Evolutionary conservation across 2,113 vertebrate species (phyloP).

Genomic region (Cromileptes altivelis): DNA sequence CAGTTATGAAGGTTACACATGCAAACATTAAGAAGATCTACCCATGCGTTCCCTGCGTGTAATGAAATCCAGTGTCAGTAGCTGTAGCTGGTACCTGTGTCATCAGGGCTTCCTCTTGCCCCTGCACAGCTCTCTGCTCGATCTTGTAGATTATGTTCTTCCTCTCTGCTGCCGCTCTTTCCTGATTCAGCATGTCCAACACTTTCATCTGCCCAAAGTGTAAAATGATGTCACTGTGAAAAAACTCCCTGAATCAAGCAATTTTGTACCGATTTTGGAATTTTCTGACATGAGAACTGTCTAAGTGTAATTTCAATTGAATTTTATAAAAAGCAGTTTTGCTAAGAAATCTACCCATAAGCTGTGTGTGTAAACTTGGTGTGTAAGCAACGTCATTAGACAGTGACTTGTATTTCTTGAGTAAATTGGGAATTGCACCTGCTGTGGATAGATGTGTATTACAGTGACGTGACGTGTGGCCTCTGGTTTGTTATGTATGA

Average conservation of each 20-base stretch:
- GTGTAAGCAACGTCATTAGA: too few relatives aligned
- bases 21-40: background rate
- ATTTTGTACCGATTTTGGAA: background rate
- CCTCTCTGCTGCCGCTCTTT: slow-evolving; percentile 87
- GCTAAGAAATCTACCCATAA: background rate
- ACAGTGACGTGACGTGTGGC: too few relatives aligned
- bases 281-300: background rate
- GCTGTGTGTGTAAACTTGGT: too few relatives aligned
- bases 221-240: background rate
- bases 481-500: too few relatives aligned
- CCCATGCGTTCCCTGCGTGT: background rate
- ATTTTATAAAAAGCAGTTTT: background rate
- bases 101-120: slow-evolving; percentile 83
- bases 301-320: background rate
- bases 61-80: background rate
- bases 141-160: slow-evolving; percentile 87
- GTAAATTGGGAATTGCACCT: too few relatives aligned
- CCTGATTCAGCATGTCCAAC: slow-evolving; percentile 88
- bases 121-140: slow-evolving; percentile 83
- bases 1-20: background rate
- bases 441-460: too few relatives aligned
- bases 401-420: too few relatives aligned
- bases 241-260: background rate
- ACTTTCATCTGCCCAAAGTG: slow-evolving; percentile 85
- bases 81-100: slow-evolving; percentile 85